Percentiles rank a stretch among this genome's conserved stretches.
These are phyloP conservation scores for Ceratitis capitata DNA, from an alignment of 1,140 invertebrate species.

Conservation along the genomic window DNA sequence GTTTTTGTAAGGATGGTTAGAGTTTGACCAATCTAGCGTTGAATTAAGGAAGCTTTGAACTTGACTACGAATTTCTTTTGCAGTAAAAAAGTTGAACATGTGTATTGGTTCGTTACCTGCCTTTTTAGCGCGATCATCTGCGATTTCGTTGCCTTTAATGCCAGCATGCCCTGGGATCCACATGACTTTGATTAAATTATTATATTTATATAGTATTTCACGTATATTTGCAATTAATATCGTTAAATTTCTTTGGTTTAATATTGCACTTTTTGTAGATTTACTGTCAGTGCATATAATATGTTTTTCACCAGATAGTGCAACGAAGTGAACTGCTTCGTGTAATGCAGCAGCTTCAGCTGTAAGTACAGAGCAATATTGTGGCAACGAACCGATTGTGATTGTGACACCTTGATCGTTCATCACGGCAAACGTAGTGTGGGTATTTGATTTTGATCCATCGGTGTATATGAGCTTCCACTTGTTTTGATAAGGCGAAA, in stretches of 20 bases:
- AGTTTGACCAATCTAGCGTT: too few relatives aligned
- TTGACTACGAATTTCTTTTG: too few relatives aligned
- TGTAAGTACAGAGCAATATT: background rate
- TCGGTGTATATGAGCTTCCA: background rate
- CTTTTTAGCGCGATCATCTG: background rate
- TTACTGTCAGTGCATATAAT: background rate
- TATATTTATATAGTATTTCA: background rate
- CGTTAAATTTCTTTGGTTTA: background rate
- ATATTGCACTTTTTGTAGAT: background rate
- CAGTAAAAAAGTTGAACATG: too few relatives aligned
- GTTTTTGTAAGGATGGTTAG: too few relatives aligned
- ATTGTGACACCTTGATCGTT: background rate
- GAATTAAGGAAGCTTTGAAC: too few relatives aligned
- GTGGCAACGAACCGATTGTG: background rate
- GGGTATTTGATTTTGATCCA: background rate
- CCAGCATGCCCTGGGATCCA: background rate
- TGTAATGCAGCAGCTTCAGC: background rate
- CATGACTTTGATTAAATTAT: background rate
- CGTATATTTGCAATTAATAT: background rate
- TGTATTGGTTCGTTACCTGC: too few relatives aligned
- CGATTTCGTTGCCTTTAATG: background rate
- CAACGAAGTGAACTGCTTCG: background rate
- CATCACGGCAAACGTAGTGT: background rate
- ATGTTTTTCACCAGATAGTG: background rate
- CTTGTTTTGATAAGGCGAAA: background rate